A percentile compares a stretch with the other conserved stretches of the same genome.
These are phyloP conservation scores for Mimachlamys varia DNA, from an alignment of 2,888 invertebrate genomes.

Conservation along the genomic window DNA sequence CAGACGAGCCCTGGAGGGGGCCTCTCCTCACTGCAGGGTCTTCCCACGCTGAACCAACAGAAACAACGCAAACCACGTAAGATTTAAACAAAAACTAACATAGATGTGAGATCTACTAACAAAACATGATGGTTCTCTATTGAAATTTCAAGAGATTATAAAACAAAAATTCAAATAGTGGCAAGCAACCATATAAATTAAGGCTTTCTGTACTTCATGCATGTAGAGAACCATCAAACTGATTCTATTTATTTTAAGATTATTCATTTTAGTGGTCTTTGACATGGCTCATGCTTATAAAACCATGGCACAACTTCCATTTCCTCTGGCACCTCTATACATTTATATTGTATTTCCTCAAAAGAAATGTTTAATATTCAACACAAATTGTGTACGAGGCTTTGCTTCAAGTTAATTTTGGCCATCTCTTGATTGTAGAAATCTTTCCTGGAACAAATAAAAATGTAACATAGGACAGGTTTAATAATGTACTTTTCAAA, in stretches of 20 bases:
- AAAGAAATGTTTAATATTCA: background rate
- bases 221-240: background rate
- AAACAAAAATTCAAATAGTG: too few relatives aligned
- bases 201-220: too few relatives aligned
- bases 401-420: background rate
- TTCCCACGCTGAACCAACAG: constrained; percentile 66
- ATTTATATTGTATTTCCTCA: constrained; percentile 10
- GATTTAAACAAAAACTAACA: constrained; percentile 2
- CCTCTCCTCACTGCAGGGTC: constrained; percentile 69
- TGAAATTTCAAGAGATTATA: background rate
- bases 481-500: too few relatives aligned
- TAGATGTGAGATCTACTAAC: background rate
- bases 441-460: too few relatives aligned
- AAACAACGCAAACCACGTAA: constrained; percentile 62
- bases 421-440: constrained; percentile 10
- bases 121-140: constrained; percentile 23
- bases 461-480: too few relatives aligned
- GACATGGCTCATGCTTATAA: too few relatives aligned
- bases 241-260: too few relatives aligned
- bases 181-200: background rate
- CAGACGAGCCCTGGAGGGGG: constrained; percentile 54
- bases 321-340: background rate
- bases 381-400: background rate
- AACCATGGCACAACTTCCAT: background rate
- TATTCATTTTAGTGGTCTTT: too few relatives aligned